Conservation (phyloP, 2,888 invertebrate genomes). For the Drosophila mayaguana region DNA sequence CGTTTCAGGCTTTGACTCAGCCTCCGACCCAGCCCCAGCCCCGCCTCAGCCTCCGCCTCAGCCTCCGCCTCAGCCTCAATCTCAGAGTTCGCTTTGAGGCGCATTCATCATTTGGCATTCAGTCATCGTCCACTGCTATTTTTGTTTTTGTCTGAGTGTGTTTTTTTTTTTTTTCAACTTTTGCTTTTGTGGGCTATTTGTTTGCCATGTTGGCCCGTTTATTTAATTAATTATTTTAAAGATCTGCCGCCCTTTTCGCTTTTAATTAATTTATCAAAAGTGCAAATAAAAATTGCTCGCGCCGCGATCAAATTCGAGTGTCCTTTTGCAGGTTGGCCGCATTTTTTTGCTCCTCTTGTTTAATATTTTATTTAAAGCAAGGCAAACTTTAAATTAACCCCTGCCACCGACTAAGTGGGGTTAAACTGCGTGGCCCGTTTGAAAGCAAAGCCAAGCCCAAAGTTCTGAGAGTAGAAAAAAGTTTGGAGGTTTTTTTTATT, state of each 20-base stretch:
- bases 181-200: conserved; percentile 44
- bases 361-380: conserved; percentile 72
- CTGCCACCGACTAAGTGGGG: conserved; percentile 60
- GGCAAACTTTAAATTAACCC: conserved; percentile 74
- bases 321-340: conserved; percentile 30
- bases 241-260: conserved; percentile 63
- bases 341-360: conserved; percentile 24
- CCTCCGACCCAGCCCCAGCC: conserved; percentile 23
- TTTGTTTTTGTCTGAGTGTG: background rate
- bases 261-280: conserved; percentile 80
- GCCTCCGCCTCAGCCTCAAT: too few species aligned
- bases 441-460: conserved; percentile 55
- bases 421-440: conserved; percentile 60
- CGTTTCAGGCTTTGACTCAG: conserved; percentile 53
- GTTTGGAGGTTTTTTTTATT: conserved; percentile 29
- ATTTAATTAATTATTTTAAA: conserved; percentile 81
- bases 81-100: conserved; percentile 58
- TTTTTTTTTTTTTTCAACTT: conserved; percentile 2
- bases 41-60: background rate
- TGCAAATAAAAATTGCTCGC: conserved; percentile 66
- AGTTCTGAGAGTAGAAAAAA: conserved; percentile 52
- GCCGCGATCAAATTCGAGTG: conserved; percentile 33
- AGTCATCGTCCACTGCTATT: conserved; percentile 22
- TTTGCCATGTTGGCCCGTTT: conserved; percentile 62
- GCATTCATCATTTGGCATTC: conserved; percentile 78